Conservation (phyloP, 2,888 invertebrate genomes). For the Halictus quadricinctus region DNA sequence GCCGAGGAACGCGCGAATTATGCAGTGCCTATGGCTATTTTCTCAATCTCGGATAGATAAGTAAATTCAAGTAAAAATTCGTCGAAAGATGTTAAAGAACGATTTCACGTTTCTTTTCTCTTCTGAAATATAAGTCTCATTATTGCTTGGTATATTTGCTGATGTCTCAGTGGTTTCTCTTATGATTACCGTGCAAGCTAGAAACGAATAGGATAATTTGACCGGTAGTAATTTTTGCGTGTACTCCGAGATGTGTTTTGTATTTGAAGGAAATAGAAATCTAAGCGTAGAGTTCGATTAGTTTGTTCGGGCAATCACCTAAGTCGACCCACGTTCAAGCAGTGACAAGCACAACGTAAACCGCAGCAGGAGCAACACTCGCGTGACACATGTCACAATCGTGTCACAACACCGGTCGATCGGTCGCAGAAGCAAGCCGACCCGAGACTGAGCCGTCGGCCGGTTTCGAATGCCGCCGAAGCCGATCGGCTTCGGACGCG, state of each 20-base stretch:
- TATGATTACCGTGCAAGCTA: not conserved
- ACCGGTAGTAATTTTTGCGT: too few relatives aligned
- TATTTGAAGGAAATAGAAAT: not conserved
- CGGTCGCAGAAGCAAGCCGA: constrained; percentile 69
- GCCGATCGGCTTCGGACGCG: constrained; percentile 45
- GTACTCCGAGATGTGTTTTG: too few relatives aligned
- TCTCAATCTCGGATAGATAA: not conserved
- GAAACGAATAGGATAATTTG: not conserved
- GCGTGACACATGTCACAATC: constrained; percentile 70
- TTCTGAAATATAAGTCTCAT: constrained; percentile 10
- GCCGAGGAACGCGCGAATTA: not conserved
- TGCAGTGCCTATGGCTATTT: not conserved
- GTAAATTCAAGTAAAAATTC: not conserved
- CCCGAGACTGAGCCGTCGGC: constrained; percentile 67
- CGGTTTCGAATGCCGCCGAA: constrained; percentile 57
- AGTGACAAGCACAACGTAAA: constrained; percentile 58
- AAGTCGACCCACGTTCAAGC: constrained; percentile 68
- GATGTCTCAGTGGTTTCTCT: not conserved
- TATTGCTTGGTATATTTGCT: not conserved
- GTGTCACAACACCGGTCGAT: constrained; percentile 64
- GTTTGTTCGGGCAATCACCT: constrained; percentile 61
- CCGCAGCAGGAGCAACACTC: constrained; percentile 62
- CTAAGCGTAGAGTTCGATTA: not conserved
- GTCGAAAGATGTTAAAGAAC: not conserved
- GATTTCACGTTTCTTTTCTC: not conserved